Base-by-base conservation (phyloP, 2,888 invertebrate genomes). In the Pheosia gnoma region DNA sequence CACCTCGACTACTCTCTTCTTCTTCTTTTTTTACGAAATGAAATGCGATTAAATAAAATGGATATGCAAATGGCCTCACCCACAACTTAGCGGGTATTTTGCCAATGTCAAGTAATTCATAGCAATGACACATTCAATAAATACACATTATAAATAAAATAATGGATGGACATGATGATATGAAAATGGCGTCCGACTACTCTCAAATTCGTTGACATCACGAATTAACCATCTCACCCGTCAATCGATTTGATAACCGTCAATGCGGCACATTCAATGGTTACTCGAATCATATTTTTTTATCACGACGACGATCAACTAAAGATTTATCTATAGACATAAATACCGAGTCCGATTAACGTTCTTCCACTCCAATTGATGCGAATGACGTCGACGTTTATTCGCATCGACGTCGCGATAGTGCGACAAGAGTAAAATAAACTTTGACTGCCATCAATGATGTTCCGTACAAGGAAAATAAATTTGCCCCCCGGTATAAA, bases 351-450 rank as follows among this genome's bases (percentile, higher is more conserved):
- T 66, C 43, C 59, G 67, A 63, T 68, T 67, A 67, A 63, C 70
- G 62, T 62, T 69, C 65, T 68, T 74, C 64, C 67, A 64, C 60
- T 71, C 71, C 59, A 74, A 75, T 74, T 67, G 69, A 60, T 63
- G 52, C 54, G 55, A 70, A 57, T 71, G 67, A 68, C 62, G 58
- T 59, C 57, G 53, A 66, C 67, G 59, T 58, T 25, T 59, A 69
- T 66, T 61, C 65, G 66, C 60, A 41, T 65, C 64, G 63, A 71
- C 63, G 52, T 61, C 13, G 47, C 45, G 49, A 37, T 7, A 5
- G 37, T 6, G 54, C 8, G 51, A 53, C 53, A 37, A 37, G 53
- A 5, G 37, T 3, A 52, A 52, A 52, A 52, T n/a, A 5, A 41
- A 41, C 6, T 43, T 8, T 43, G 9, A 43, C 43, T 9, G 43